A percentile compares a stretch with the other conserved stretches of the same genome.
Evolutionary conservation across 2,888 invertebrate genomes (phyloP).

Genomic region (Aporophyla lueneburgensis): DNA sequence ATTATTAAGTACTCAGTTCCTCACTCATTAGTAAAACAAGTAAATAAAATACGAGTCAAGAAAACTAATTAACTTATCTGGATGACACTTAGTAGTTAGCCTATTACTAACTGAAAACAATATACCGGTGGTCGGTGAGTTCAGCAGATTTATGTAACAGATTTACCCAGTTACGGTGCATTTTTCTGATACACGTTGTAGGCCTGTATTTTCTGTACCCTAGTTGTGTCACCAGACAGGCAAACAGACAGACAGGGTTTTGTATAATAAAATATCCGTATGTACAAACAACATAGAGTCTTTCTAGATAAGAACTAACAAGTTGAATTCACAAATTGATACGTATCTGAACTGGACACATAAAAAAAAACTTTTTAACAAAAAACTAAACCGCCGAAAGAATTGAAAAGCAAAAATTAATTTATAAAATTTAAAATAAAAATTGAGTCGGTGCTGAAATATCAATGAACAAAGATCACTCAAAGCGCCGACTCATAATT

Average conservation of each 20-base stretch:
- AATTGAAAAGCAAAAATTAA: no score
- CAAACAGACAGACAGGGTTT: not conserved
- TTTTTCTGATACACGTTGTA: slow-evolving; percentile 4
- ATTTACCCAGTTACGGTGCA: not conserved
- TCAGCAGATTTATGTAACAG: slow-evolving; percentile 34
- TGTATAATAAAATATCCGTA: not conserved
- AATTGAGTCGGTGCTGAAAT: no score
- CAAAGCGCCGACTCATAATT: no score
- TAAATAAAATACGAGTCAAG: slow-evolving; percentile 27
- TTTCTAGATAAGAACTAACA: not conserved
- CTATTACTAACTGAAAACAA: slow-evolving; percentile 45
- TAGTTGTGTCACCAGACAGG: not conserved
- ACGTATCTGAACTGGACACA: not conserved
- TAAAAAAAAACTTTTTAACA: no score
- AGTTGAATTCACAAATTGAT: not conserved
- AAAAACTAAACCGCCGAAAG: no score
- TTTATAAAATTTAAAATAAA: no score
- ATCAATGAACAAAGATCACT: no score
- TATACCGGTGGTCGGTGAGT: slow-evolving; percentile 15
- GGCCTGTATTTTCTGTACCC: not conserved
- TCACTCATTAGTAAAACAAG: not conserved
- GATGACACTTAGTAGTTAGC: slow-evolving; percentile 40
- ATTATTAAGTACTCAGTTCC: slow-evolving; percentile 2
- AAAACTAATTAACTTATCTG: slow-evolving; percentile 38
- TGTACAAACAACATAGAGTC: not conserved